Evolutionary conservation across 2,113 vertebrate species (phyloP).

Genomic region (Baryphthengus martii): DNA sequence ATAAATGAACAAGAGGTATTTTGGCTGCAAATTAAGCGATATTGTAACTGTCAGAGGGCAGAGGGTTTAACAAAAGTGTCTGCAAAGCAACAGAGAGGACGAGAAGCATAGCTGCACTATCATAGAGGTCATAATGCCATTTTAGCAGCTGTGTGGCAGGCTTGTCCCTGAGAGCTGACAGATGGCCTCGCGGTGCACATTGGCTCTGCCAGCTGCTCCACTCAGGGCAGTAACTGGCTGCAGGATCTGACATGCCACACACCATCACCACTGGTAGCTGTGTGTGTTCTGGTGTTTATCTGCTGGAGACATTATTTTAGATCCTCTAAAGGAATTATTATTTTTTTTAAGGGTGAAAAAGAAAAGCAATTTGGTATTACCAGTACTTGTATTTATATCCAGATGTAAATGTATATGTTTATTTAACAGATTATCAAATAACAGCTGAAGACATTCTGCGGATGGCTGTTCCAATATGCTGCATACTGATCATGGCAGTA

Average conservation of each 20-base stretch:
- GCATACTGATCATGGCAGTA: conserved; percentile 25
- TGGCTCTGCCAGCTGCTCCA: background rate
- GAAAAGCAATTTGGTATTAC: background rate
- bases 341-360: background rate
- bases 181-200: background rate
- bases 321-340: no score
- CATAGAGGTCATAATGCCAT: background rate
- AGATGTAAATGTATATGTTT: background rate
- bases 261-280: fast-evolving
- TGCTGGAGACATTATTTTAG: background rate
- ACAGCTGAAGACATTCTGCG: conserved; percentile 28
- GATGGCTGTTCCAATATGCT: conserved; percentile 35
- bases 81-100: background rate
- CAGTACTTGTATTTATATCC: background rate
- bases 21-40: background rate
- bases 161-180: background rate
- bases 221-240: background rate
- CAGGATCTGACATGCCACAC: background rate
- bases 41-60: background rate
- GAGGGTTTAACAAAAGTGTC: background rate
- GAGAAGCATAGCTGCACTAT: background rate
- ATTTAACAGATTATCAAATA: conserved; percentile 39
- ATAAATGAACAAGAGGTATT: background rate
- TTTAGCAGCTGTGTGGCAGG: background rate
- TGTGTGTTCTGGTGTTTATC: background rate